phyloP scores from a whole-genome alignment of 2,888 invertebrate species.

The Toxonevra muliebris region DNA sequence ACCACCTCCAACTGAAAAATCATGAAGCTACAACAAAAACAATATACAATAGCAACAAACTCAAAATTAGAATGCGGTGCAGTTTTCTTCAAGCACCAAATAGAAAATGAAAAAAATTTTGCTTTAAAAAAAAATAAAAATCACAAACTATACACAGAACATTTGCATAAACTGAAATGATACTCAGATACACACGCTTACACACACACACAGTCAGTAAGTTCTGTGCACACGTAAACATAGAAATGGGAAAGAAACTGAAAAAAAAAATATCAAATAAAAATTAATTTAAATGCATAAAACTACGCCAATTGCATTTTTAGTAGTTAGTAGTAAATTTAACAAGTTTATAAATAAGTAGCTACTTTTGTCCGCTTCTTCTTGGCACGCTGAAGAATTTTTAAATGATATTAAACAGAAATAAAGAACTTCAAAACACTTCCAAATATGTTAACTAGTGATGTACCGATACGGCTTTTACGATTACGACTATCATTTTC shows the following conservation, averaged over 20 bases:
- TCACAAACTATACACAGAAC: slow-evolving; percentile 1
- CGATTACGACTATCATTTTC: too few relatives aligned
- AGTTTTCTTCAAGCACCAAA: neutral
- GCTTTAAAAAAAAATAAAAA: too few relatives aligned
- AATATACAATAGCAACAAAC: slow-evolving; percentile 15
- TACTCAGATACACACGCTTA: neutral
- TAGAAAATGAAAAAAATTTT: too few relatives aligned
- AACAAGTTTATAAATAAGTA: too few relatives aligned
- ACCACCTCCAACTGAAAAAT: slow-evolving; percentile 7
- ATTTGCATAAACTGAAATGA: neutral
- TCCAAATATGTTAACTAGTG: too few relatives aligned
- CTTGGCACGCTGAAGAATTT: too few relatives aligned
- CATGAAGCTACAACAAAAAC: too few relatives aligned
- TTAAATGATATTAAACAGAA: too few relatives aligned
- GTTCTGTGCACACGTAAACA: neutral
- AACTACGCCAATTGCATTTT: slow-evolving; percentile 31
- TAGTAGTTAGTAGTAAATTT: slow-evolving; percentile 4
- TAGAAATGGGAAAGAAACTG: neutral
- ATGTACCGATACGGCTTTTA: too few relatives aligned
- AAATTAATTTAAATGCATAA: slow-evolving; percentile 29
- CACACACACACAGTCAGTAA: neutral
- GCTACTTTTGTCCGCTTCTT: too few relatives aligned
- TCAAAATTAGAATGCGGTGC: slow-evolving; percentile 14
- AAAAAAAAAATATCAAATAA: slow-evolving; percentile 29
- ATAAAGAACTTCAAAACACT: too few relatives aligned